A percentile compares a stretch with the other conserved stretches of the same genome.
These are phyloP conservation scores for Drosophila dunni DNA, from an alignment of 1,140 invertebrate species.

Conservation along the genomic window DNA sequence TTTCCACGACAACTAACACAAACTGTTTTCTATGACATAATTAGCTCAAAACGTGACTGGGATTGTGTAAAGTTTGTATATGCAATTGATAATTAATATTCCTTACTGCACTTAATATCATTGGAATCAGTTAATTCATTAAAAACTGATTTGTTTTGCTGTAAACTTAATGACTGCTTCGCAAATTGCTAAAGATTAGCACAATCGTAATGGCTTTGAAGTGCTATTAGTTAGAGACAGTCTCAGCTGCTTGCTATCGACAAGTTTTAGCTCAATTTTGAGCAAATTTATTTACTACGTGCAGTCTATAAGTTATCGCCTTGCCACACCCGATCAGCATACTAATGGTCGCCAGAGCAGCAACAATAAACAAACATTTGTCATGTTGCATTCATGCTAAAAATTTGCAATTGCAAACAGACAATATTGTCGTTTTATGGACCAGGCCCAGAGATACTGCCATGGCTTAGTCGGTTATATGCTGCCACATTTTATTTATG, in stretches of 20 bases:
- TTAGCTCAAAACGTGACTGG: not conserved
- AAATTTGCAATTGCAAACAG: conserved; percentile 52
- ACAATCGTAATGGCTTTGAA: conserved; percentile 19
- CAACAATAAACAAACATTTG: conserved; percentile 71
- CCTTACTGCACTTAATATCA: not conserved
- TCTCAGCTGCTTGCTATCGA: conserved; percentile 34
- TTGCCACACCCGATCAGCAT: conserved; percentile 39
- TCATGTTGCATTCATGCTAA: conserved; percentile 67
- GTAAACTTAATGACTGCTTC: conserved; percentile 53
- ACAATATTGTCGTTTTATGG: conserved; percentile 51
- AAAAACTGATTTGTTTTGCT: conserved; percentile 51
- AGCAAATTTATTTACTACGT: conserved; percentile 75
- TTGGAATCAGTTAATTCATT: conserved; percentile 49
- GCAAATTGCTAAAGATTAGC: conserved; percentile 71
- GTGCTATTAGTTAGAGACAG: conserved; percentile 6
- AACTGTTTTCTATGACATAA: not conserved
- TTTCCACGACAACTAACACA: conserved; percentile 2
- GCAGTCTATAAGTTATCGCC: conserved; percentile 71
- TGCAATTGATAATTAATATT: not conserved
- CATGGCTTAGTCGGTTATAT: conserved; percentile 19
- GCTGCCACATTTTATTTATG: conserved; percentile 75
- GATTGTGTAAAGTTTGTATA: not conserved
- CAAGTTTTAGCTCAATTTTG: conserved; percentile 57
- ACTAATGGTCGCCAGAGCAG: conserved; percentile 56
- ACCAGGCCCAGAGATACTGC: conserved; percentile 42